phyloP scores from a whole-genome alignment of 2,797 vertebrate genomes.

The Danio aesculapii region DNA sequence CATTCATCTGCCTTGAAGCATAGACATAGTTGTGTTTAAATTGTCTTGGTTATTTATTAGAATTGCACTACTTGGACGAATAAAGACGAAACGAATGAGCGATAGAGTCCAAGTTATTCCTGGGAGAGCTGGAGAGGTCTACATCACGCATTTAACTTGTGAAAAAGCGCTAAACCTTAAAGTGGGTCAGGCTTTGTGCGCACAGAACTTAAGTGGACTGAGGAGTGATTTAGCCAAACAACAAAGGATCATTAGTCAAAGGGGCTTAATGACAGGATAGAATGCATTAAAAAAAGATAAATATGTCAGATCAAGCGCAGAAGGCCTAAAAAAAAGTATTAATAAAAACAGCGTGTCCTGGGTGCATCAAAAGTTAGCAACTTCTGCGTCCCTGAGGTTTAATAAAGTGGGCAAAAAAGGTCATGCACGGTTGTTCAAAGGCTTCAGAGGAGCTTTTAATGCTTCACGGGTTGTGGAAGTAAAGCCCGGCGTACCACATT shows the following conservation, averaged over 20 bases:
- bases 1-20: conserved; percentile 30
- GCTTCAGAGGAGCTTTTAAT: conserved; percentile 80
- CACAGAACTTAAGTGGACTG: conserved; percentile 16
- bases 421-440: conserved; percentile 81
- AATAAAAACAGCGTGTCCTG: conserved; percentile 37
- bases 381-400: conserved; percentile 45
- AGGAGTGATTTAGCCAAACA: conserved; percentile 50
- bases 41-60: conserved; percentile 37
- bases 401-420: conserved; percentile 52
- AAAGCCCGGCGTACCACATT: conserved; percentile 84
- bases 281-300: conserved; percentile 46
- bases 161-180: conserved; percentile 38
- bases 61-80: conserved; percentile 36
- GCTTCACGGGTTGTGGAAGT: conserved; percentile 83
- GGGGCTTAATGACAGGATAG: conserved; percentile 38
- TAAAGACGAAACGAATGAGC: conserved; percentile 38
- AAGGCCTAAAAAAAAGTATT: conserved; percentile 33
- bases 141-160: conserved; percentile 36
- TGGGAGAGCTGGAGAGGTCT: conserved; percentile 44
- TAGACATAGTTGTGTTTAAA: conserved; percentile 27
- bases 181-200: conserved; percentile 35
- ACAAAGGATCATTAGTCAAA: conserved; percentile 50
- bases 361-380: conserved; percentile 48
- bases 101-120: conserved; percentile 43
- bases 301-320: conserved; percentile 50